These are phyloP conservation scores for Actinernus sp. DNA, from an alignment of 92 coral and sea anemone species.

Conservation along the genomic window DNA sequence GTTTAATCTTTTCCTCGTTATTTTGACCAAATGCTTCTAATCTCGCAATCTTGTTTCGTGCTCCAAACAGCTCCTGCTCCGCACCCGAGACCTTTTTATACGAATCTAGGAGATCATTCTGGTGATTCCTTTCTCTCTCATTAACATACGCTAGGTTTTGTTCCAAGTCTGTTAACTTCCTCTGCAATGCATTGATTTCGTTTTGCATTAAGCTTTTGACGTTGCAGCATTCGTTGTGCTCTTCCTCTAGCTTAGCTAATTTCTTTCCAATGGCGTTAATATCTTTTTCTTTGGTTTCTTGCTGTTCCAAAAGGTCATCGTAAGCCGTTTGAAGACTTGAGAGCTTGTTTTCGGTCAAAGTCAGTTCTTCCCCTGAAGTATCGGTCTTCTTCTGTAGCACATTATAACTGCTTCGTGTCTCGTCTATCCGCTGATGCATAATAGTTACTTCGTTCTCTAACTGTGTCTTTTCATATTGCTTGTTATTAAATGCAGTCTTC, in stretches of 20 bases:
- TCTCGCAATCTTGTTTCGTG: conserved; percentile 71
- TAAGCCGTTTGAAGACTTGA: conserved; percentile 63
- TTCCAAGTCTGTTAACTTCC: conserved; percentile 60
- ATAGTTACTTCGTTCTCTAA: conserved; percentile 60
- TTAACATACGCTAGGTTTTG: conserved; percentile 50
- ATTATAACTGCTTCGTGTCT: conserved; percentile 49
- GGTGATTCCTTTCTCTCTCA: conserved; percentile 68
- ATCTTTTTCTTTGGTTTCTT: conserved; percentile 65
- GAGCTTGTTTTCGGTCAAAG: conserved; percentile 43
- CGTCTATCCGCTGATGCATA: conserved; percentile 52
- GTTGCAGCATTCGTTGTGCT: conserved; percentile 53
- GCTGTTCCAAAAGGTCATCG: conserved; percentile 41
- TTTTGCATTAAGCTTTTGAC: conserved; percentile 36
- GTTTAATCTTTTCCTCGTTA: conserved; percentile 63
- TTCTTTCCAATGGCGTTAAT: conserved; percentile 47
- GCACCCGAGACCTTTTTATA: conserved; percentile 58
- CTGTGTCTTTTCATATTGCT: conserved; percentile 66
- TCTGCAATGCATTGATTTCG: conserved; percentile 36
- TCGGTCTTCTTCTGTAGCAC: conserved; percentile 58
- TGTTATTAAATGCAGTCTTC: conserved; percentile 54
- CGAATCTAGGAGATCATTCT: conserved; percentile 71
- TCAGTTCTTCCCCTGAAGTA: conserved; percentile 44
- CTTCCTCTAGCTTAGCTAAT: conserved; percentile 62
- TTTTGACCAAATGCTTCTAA: conserved; percentile 72
- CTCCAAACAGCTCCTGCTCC: conserved; percentile 81